These are phyloP conservation scores for Triplophysa yarkandensis DNA, from an alignment of 2,797 vertebrate genomes.

Conservation along the genomic window DNA sequence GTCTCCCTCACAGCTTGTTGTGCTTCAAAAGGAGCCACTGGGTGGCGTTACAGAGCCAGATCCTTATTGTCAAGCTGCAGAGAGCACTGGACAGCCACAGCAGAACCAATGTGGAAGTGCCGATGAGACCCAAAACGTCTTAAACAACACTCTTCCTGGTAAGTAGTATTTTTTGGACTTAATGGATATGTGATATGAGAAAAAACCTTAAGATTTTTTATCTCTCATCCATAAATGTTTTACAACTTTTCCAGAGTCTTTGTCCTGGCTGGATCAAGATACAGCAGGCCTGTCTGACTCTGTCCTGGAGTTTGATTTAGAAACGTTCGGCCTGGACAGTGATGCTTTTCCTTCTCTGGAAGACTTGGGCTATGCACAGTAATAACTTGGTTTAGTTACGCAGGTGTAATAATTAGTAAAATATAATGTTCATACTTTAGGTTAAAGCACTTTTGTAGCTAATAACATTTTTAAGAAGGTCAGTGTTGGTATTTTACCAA, in stretches of 20 bases:
- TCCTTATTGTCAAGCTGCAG: constrained; percentile 29
- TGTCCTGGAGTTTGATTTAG: constrained; percentile 55
- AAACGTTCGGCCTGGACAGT: constrained; percentile 47
- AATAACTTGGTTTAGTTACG: not conserved
- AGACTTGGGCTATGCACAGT: constrained; percentile 3
- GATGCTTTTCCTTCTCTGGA: not conserved
- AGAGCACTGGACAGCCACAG: constrained; percentile 14
- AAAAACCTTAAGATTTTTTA: too few relatives aligned
- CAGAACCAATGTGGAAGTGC: constrained; percentile 33
- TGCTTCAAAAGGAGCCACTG: constrained; percentile 48
- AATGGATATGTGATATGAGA: too few relatives aligned
- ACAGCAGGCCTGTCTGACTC: constrained; percentile 47
- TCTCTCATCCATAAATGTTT: not conserved
- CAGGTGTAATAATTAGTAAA: not conserved
- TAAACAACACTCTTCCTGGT: constrained; percentile 44
- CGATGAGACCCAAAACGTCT: constrained; percentile 27
- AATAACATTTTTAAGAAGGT: not conserved
- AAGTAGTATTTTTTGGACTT: too few relatives aligned
- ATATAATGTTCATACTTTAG: not conserved
- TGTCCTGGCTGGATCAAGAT: constrained; percentile 54
- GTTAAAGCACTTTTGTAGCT: not conserved
- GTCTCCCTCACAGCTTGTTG: constrained; percentile 48
- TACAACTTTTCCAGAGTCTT: constrained; percentile 42
- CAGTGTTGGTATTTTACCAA: not conserved
- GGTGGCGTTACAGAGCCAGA: constrained; percentile 32